Percentiles rank a stretch among this genome's conserved stretches.
phyloP scores from a whole-genome alignment of 2,888 invertebrate genomes.

The Lithophane leautieri region DNA sequence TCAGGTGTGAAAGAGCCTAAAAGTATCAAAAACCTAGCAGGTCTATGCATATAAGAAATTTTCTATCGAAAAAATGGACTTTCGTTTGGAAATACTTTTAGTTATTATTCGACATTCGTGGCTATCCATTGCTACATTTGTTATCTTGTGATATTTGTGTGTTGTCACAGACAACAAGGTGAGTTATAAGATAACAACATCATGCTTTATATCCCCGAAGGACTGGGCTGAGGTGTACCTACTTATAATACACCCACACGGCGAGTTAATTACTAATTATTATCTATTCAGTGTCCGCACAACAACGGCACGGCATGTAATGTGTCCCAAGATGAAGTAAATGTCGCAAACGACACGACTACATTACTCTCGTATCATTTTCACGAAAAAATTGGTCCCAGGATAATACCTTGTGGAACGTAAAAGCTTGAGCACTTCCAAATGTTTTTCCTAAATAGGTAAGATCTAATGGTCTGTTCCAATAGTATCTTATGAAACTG shows the following conservation, averaged over 20 bases:
- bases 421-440: slow-evolving; percentile 30
- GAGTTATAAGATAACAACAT: not conserved
- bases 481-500: not conserved
- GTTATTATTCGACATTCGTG: not conserved
- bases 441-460: slow-evolving; percentile 14
- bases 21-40: not conserved
- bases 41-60: not conserved
- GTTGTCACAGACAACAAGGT: slow-evolving; percentile 5
- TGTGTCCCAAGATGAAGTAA: slow-evolving; percentile 40
- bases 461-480: not conserved
- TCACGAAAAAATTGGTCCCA: slow-evolving; percentile 61
- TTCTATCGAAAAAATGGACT: not conserved
- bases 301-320: slow-evolving; percentile 28
- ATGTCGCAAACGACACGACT: slow-evolving; percentile 40
- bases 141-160: not conserved
- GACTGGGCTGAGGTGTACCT: too few species aligned
- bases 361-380: slow-evolving; percentile 47
- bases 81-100: not conserved
- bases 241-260: not conserved
- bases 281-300: slow-evolving; percentile 23
- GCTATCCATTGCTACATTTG: not conserved
- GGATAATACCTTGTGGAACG: slow-evolving; percentile 43
- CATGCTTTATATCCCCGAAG: too few species aligned
- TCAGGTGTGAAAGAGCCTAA: not conserved
- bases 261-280: slow-evolving; percentile 44